These are phyloP conservation scores for Tiliqua scincoides DNA, from an alignment of 2,113 vertebrate genomes.

Conservation along the genomic window DNA sequence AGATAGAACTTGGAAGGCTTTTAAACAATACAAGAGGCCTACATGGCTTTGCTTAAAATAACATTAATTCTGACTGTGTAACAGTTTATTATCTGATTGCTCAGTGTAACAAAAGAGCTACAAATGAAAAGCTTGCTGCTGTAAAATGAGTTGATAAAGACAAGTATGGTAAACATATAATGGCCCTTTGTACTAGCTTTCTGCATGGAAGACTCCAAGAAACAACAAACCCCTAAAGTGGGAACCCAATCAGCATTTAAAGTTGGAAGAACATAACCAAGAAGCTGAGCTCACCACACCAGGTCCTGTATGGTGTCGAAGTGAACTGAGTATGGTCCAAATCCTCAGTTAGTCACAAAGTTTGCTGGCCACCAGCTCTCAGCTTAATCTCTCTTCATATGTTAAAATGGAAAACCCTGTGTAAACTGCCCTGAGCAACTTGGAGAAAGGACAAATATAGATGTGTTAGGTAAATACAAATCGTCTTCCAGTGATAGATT, in stretches of 20 bases:
- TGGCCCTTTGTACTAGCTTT: constrained; percentile 34
- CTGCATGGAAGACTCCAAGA: not conserved
- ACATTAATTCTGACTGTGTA: constrained; percentile 31
- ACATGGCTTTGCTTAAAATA: constrained; percentile 15
- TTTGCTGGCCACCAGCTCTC: not conserved
- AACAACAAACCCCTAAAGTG: constrained; percentile 54
- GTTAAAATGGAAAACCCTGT: not conserved
- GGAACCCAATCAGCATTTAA: constrained; percentile 52
- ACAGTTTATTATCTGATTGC: constrained; percentile 35
- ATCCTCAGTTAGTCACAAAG: not conserved
- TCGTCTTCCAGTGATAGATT: too few relatives aligned
- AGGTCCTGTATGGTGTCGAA: constrained; percentile 18
- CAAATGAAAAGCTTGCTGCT: constrained; percentile 45
- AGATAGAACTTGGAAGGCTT: not conserved
- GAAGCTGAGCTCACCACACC: constrained; percentile 32
- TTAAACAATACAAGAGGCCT: not conserved
- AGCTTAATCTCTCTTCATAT: not conserved
- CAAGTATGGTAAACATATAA: constrained; percentile 36
- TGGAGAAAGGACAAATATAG: not conserved
- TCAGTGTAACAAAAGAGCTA: constrained; percentile 45
- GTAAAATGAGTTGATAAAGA: constrained; percentile 58
- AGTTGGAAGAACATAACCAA: constrained; percentile 18
- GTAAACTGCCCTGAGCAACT: not conserved
- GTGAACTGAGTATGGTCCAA: not conserved
- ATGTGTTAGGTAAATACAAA: too few relatives aligned